phyloP scores from a whole-genome alignment of 2,888 invertebrate species.

The Callimorpha dominula region DNA sequence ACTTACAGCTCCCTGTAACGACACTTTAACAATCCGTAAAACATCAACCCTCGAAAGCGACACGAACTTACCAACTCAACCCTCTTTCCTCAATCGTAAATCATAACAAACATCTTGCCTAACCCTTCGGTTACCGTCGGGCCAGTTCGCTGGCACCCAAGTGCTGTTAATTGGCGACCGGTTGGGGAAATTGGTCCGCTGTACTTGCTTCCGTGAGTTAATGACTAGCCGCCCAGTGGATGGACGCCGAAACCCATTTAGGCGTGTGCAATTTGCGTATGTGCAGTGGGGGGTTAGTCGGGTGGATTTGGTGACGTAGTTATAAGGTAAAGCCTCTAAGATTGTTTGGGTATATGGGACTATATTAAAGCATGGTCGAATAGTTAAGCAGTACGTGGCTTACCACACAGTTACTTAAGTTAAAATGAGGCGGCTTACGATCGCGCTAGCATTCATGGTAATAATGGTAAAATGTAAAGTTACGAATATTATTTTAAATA shows the following conservation, averaged over 20 bases:
- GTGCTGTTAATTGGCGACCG: constrained; percentile 84
- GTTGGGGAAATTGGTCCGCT: constrained; percentile 84
- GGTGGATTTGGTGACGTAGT: constrained; percentile 68
- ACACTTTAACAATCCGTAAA: constrained; percentile 36
- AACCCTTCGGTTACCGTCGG: constrained; percentile 77
- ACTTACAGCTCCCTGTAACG: constrained; percentile 18
- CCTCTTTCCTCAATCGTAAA: constrained; percentile 73
- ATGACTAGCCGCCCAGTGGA: constrained; percentile 84
- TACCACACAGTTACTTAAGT: neutral
- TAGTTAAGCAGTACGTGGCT: neutral
- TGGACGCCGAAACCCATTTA: constrained; percentile 84
- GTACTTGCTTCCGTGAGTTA: constrained; percentile 84
- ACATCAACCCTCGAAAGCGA: constrained; percentile 54
- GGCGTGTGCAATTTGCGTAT: constrained; percentile 83
- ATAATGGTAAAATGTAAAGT: neutral
- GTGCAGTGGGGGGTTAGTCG: constrained; percentile 74
- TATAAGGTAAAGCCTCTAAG: constrained; percentile 52
- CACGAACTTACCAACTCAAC: constrained; percentile 40
- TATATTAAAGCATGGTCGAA: neutral
- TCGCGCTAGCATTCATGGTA: neutral
- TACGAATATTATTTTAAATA: too few species aligned
- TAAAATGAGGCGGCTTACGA: neutral
- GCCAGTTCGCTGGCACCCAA: constrained; percentile 68
- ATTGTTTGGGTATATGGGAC: constrained; percentile 30
- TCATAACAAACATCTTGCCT: constrained; percentile 84